These are phyloP conservation scores for Anisognathus igniventris DNA, from an alignment of 2,797 vertebrate genomes.

Conservation along the genomic window DNA sequence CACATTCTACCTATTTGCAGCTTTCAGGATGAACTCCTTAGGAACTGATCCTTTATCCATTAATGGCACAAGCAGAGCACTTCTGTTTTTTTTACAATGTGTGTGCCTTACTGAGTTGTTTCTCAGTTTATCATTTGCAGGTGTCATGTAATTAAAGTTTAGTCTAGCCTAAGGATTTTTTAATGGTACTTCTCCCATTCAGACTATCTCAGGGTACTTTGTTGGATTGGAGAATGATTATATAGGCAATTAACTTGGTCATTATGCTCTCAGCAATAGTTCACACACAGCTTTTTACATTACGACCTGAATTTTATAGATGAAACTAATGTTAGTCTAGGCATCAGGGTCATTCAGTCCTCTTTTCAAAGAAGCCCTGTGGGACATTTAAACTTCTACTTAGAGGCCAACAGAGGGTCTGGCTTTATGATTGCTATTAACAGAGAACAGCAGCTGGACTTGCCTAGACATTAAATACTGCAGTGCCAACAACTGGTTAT, in stretches of 20 bases:
- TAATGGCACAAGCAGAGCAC: neutral
- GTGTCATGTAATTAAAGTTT: slow-evolving; percentile 43
- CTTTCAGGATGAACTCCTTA: neutral
- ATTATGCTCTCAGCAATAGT: neutral
- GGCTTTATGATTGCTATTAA: neutral
- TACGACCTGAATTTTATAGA: neutral
- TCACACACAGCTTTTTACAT: neutral
- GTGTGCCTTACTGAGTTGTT: neutral
- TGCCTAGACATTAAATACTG: neutral
- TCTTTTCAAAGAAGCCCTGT: neutral
- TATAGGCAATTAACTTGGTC: neutral
- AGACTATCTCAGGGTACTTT: neutral
- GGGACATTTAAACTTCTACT: neutral
- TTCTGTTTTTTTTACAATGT: neutral
- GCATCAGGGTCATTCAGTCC: neutral
- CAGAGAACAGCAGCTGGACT: neutral
- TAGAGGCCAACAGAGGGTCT: neutral
- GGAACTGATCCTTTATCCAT: neutral
- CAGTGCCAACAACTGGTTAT: neutral
- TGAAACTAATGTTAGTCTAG: neutral
- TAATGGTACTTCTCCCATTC: neutral
- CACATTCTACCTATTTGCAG: neutral
- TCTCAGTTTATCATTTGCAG: neutral
- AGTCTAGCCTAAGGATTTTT: neutral
- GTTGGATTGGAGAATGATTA: neutral